Percentiles rank a stretch among this genome's conserved stretches.
Evolutionary conservation across 2,888 invertebrate genomes (phyloP).

Genomic region (Drosophila setosimentum): DNA sequence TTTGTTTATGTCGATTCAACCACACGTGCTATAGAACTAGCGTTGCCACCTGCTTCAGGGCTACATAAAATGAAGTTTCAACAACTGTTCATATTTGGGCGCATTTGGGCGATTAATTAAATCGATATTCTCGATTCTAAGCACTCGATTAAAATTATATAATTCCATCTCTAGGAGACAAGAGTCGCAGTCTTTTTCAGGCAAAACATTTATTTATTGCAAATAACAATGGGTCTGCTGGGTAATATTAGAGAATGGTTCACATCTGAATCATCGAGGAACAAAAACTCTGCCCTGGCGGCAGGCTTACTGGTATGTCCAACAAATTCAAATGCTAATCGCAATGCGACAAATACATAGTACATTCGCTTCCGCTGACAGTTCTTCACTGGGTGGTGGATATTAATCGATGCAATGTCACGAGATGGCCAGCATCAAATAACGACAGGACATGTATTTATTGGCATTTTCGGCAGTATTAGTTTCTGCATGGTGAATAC

Average conservation of each 20-base stretch:
- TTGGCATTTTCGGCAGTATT: slow-evolving; percentile 97
- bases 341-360: slow-evolving; percentile 21
- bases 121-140: slow-evolving; percentile 2
- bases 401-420: slow-evolving; percentile 97
- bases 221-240: slow-evolving; percentile 87
- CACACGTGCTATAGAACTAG: slow-evolving; percentile 44
- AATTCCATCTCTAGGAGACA: slow-evolving; percentile 25
- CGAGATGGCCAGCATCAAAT: slow-evolving; percentile 89
- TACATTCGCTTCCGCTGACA: slow-evolving; percentile 80
- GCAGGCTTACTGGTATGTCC: slow-evolving; percentile 94
- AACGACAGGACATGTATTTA: slow-evolving; percentile 92
- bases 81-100: slow-evolving; percentile 28
- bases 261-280: slow-evolving; percentile 94
- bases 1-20: slow-evolving; percentile 40
- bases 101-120: neutral
- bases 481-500: slow-evolving; percentile 99
- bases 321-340: slow-evolving; percentile 36
- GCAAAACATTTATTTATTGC: slow-evolving; percentile 26
- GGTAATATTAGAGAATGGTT: slow-evolving; percentile 93
- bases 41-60: slow-evolving; percentile 15
- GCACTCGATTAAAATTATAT: slow-evolving; percentile 21
- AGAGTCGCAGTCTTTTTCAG: slow-evolving; percentile 31
- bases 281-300: slow-evolving; percentile 93
- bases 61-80: neutral
- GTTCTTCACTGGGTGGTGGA: slow-evolving; percentile 99